Evolutionary conservation across 2,797 vertebrate genomes (phyloP).

Genomic region (Clangula hyemalis): DNA sequence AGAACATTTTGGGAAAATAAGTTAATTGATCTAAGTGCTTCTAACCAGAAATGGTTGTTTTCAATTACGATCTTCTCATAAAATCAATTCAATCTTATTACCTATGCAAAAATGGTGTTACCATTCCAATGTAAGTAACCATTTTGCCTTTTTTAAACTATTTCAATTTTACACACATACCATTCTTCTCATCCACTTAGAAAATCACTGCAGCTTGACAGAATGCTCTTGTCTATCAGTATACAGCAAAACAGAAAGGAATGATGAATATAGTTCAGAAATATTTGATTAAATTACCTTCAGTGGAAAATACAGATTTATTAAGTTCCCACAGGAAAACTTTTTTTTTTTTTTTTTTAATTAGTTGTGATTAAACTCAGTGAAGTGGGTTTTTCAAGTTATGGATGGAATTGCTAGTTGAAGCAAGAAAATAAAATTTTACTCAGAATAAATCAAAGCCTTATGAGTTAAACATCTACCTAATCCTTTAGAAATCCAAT

Average conservation of each 20-base stretch:
- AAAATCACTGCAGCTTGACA: not conserved
- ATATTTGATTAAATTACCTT: conserved; percentile 40
- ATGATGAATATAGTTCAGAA: not conserved
- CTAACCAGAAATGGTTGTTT: not conserved
- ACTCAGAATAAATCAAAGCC: conserved; percentile 17
- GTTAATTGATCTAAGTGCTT: not conserved
- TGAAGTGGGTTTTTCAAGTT: conserved; percentile 17
- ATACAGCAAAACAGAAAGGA: conserved; percentile 4
- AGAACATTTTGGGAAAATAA: not conserved
- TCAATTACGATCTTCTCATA: not conserved
- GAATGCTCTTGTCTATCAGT: not conserved
- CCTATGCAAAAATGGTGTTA: not conserved
- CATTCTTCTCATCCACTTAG: not conserved
- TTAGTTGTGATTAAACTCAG: conserved; percentile 39
- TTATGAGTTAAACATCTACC: not conserved
- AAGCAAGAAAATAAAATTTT: not conserved
- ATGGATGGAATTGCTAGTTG: not conserved
- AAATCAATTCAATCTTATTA: not conserved
- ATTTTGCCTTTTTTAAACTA: not conserved
- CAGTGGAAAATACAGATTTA: not conserved
- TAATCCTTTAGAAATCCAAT: conserved; percentile 11
- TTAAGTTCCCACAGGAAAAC: not conserved
- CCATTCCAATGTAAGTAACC: not conserved
- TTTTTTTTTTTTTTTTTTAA: not conserved
- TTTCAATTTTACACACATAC: not conserved